Evolutionary conservation across 2,888 invertebrate genomes (phyloP).

Genomic region (Xestia xanthographa): DNA sequence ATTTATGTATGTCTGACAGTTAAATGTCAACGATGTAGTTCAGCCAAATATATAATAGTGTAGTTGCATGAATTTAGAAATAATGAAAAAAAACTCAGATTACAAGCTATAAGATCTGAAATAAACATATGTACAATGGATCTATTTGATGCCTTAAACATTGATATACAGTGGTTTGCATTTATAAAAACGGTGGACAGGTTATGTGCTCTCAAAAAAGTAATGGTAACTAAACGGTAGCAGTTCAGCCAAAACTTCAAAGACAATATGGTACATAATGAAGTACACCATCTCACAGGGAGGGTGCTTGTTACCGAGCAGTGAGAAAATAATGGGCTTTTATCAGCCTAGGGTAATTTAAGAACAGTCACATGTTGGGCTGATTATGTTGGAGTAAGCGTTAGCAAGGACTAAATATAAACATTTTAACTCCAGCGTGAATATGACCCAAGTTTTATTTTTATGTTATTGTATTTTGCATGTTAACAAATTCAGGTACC

Average conservation of each 20-base stretch:
- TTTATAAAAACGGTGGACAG: not conserved
- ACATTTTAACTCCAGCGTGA: not conserved
- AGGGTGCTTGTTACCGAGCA: not conserved
- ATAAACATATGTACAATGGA: not conserved
- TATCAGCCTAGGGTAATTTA: no score
- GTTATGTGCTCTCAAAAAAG: not conserved
- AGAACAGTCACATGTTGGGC: no score
- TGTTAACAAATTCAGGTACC: not conserved
- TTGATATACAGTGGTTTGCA: not conserved
- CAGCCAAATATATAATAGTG: constrained; percentile 19
- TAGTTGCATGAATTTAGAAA: not conserved
- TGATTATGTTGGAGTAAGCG: not conserved
- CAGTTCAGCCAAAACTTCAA: not conserved
- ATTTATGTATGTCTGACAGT: constrained; percentile 40
- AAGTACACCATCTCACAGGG: not conserved
- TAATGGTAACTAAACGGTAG: not conserved
- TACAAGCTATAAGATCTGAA: not conserved
- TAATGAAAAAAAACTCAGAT: not conserved
- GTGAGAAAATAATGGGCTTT: not conserved
- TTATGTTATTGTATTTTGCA: not conserved
- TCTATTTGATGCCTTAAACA: not conserved
- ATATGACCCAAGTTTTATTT: not conserved
- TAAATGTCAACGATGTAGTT: constrained; percentile 21
- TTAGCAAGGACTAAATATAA: not conserved
- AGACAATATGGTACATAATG: not conserved